These are phyloP conservation scores for Danio albolineatus DNA, from an alignment of 2,797 vertebrate species.

Conservation along the genomic window DNA sequence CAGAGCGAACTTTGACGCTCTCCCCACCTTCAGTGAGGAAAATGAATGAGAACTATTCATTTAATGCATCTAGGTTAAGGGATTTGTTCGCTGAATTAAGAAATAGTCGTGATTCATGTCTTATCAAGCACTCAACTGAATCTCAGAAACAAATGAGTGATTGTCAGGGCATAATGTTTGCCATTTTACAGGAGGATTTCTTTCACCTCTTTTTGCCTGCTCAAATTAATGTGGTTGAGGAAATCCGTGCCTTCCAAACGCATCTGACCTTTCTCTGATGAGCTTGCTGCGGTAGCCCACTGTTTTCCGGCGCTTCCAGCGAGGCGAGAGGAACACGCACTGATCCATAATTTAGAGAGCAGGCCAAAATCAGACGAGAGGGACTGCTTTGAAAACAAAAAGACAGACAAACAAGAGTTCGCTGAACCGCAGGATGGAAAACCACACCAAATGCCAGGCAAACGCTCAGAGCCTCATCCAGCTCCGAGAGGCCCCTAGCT, in stretches of 20 bases:
- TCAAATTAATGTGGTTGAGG: constrained; percentile 25
- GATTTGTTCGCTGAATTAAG: background rate
- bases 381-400: constrained; percentile 40
- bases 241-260: constrained; percentile 28
- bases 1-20: no score
- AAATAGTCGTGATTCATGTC: background rate
- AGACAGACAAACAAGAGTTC: constrained; percentile 35
- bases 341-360: constrained; percentile 54
- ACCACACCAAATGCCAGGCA: constrained; percentile 24
- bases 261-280: constrained; percentile 52
- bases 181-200: background rate
- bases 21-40: no score
- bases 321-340: constrained; percentile 36
- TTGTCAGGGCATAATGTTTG: background rate
- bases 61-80: background rate
- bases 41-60: background rate
- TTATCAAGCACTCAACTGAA: background rate
- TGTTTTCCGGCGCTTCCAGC: constrained; percentile 23
- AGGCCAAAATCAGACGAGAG: constrained; percentile 41
- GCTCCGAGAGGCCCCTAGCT: background rate
- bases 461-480: background rate
- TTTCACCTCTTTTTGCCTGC: constrained; percentile 24
- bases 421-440: constrained; percentile 31
- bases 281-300: constrained; percentile 27
- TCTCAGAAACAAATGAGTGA: constrained; percentile 7